Conservation (phyloP, 2,113 vertebrate genomes). For the Vulpes lagopus region DNA sequence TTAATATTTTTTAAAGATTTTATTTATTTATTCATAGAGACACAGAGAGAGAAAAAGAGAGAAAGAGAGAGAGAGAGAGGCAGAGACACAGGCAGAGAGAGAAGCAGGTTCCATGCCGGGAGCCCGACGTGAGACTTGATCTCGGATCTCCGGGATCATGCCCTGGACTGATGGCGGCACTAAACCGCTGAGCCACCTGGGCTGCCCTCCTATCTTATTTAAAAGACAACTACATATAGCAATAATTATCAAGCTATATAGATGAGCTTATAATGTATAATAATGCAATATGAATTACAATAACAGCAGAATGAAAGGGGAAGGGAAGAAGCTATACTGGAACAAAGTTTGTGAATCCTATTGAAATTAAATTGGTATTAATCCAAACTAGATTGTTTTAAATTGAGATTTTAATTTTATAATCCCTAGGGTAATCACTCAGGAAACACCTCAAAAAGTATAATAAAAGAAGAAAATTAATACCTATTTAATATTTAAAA, state of each 20-base stretch:
- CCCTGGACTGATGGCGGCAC: too few relatives aligned
- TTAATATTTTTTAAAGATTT: not conserved
- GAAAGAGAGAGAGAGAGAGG: too few relatives aligned
- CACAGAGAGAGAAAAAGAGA: too few relatives aligned
- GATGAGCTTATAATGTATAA: not conserved
- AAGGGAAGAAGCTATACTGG: not conserved
- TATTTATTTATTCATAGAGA: too few relatives aligned
- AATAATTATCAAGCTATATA: not conserved
- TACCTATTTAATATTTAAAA: not conserved
- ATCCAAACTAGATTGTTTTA: slow-evolving; percentile 47
- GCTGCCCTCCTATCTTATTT: not conserved
- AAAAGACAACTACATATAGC: slow-evolving; percentile 1
- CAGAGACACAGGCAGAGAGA: too few relatives aligned
- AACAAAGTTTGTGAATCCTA: not conserved
- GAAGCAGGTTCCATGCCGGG: too few relatives aligned
- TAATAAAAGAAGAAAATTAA: not conserved
- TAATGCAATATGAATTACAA: slow-evolving; percentile 4
- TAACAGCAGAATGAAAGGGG: not conserved
- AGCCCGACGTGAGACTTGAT: too few relatives aligned
- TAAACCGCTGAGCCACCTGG: too few relatives aligned
- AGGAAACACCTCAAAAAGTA: slow-evolving; percentile 1
- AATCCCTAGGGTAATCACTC: not conserved
- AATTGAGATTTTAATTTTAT: slow-evolving; percentile 2
- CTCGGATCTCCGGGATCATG: too few relatives aligned
- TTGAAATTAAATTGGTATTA: not conserved